Conservation (phyloP, 2,888 invertebrate genomes). For the Dioctria rufipes region DNA sequence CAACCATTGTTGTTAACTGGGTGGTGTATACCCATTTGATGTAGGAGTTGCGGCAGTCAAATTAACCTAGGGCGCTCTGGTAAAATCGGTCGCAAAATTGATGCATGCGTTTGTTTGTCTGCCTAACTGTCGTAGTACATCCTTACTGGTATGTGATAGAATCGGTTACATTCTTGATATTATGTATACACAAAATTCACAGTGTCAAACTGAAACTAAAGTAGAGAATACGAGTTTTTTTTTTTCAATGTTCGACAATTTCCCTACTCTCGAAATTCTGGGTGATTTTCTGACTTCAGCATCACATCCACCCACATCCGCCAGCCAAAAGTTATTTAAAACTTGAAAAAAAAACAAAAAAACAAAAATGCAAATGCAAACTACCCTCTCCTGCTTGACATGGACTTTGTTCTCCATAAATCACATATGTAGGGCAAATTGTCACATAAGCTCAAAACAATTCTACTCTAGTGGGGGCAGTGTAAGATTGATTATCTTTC, state of each 20-base stretch:
- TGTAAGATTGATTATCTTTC: constrained; percentile 39
- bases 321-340: neutral
- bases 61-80: neutral
- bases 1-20: constrained; percentile 20
- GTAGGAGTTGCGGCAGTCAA: neutral
- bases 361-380: constrained; percentile 31
- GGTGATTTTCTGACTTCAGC: neutral
- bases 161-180: neutral
- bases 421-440: constrained; percentile 12
- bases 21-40: constrained; percentile 10
- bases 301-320: neutral
- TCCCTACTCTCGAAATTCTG: neutral
- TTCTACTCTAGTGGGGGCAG: constrained; percentile 22
- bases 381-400: neutral
- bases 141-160: neutral
- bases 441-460: constrained; percentile 50
- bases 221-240: neutral
- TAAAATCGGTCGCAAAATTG: neutral
- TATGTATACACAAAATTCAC: constrained; percentile 1
- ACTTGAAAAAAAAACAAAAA: neutral
- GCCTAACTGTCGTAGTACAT: too few species aligned
- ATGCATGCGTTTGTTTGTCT: neutral
- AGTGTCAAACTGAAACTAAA: constrained; percentile 18
- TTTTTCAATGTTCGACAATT: neutral
- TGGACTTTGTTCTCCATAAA: constrained; percentile 38